Evolutionary conservation across 2,113 vertebrate genomes (phyloP).

Genomic region (Paedocypris sp.): DNA sequence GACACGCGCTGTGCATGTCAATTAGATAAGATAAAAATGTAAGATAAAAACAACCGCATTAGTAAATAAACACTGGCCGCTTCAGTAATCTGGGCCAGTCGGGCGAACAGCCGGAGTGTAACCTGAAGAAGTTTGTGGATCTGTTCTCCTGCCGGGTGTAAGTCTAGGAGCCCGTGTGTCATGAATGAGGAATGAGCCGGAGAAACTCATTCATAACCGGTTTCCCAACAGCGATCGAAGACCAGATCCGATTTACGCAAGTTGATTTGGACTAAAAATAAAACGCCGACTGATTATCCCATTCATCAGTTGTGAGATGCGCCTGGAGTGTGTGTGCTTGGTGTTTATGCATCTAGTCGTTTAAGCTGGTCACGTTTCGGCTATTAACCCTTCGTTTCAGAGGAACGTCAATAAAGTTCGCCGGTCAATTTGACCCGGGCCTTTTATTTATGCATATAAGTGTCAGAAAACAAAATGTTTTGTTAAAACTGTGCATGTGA

Average conservation of each 20-base stretch:
- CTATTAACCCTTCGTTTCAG: too few relatives aligned
- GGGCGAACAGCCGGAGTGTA: neutral
- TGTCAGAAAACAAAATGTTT: too few relatives aligned
- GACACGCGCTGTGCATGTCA: neutral
- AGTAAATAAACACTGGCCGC: neutral
- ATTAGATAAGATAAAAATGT: neutral
- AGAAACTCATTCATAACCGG: conserved; percentile 54
- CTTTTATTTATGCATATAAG: too few relatives aligned
- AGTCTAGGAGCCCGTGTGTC: conserved; percentile 25
- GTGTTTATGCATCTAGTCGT: too few relatives aligned
- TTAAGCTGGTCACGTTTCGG: too few relatives aligned
- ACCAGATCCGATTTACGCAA: conserved; percentile 45
- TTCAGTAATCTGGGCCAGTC: neutral
- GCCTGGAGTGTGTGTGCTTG: too few relatives aligned
- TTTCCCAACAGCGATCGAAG: conserved; percentile 54
- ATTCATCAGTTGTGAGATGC: neutral
- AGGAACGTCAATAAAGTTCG: too few relatives aligned
- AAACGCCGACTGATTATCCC: conserved; percentile 17
- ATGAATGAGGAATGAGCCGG: conserved; percentile 42
- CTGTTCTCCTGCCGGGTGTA: conserved; percentile 12
- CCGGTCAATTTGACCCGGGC: too few relatives aligned
- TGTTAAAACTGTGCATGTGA: too few relatives aligned
- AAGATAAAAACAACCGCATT: neutral
- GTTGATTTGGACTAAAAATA: conserved; percentile 30
- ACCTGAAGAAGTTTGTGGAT: neutral